Base-by-base conservation (phyloP, 2,888 invertebrate genomes). In the Crocallis elinguaria region DNA sequence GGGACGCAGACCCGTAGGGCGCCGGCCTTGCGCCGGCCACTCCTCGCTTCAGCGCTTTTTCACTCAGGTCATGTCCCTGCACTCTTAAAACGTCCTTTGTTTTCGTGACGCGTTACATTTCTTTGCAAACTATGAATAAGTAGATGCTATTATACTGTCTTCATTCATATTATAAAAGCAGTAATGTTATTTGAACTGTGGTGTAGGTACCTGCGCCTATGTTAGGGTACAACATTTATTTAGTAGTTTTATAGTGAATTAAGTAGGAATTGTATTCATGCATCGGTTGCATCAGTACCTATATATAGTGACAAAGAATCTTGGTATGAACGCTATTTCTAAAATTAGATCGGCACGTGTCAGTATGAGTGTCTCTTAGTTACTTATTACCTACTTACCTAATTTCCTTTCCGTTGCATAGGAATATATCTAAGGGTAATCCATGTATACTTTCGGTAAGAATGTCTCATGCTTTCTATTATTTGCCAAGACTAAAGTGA, bases 11-110 rank as follows among this genome's bases (percentile, higher is more conserved):
- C 30, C 39, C 52, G 55, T 55, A 30, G 74, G 71, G 67, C 84
- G 81, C 73, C 85, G 84, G 70, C 65, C 63, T 61, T 38, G 57
- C 51, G 53, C 57, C 49, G 53, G 60, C 68, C 73, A 68, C 69
- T 71, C 67, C 53, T 60, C 64, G 57, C 55, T 63, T 64, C 65
- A 56, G 60, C 64, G 57, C 58, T 66, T 64, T 60, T 66, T 49
- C 57, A 59, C 46, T 45, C 60, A 53, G 51, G 58, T 55, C 65
- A 69, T 64, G 62, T 59, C 51, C 49, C 61, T 61, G 52, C 65
- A 48, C 51, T 66, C 61, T 72, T 57, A 73, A 63, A 60, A 67
- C 66, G 64, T 62, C 62, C 62, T 67, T 74, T 72, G 69, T 68
- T 70, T 69, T 67, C 66, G 63, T 67, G 57, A 64, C 65, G 50